Evolutionary conservation across 1,140 invertebrate genomes (phyloP).

Genomic region (Megalopta genalis): DNA sequence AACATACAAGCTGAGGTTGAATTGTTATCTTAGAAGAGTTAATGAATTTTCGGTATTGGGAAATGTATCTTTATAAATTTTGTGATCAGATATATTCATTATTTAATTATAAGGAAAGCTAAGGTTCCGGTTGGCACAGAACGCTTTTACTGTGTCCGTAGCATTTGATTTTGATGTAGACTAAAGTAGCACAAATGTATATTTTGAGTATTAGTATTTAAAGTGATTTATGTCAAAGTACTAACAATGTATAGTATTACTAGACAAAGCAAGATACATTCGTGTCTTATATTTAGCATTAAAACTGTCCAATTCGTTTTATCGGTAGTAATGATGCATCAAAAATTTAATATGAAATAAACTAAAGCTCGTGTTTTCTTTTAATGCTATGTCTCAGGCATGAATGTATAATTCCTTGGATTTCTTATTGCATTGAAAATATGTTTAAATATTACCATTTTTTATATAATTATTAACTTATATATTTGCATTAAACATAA

Average conservation of each 20-base stretch:
- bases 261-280: not conserved
- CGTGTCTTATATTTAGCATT: constrained; percentile 18
- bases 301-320: not conserved
- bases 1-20: constrained; percentile 83
- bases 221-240: constrained; percentile 6
- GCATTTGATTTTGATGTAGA: constrained; percentile 19
- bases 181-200: constrained; percentile 42
- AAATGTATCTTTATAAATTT: constrained; percentile 22
- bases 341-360: not conserved
- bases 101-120: not conserved
- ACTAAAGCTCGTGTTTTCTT: not conserved
- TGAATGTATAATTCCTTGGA: constrained; percentile 12
- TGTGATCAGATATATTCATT: constrained; percentile 32
- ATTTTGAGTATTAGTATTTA: constrained; percentile 38
- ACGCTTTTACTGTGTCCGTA: constrained; percentile 18
- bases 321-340: not conserved
- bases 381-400: constrained; percentile 14
- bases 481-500: not conserved
- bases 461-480: not conserved
- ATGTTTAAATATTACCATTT: not conserved
- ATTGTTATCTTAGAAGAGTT: constrained; percentile 69
- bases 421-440: not conserved
- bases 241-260: constrained; percentile 13
- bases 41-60: constrained; percentile 20
- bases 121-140: constrained; percentile 7